Conservation (phyloP, 2,888 invertebrate species). For the Apamea epomidion region DNA sequence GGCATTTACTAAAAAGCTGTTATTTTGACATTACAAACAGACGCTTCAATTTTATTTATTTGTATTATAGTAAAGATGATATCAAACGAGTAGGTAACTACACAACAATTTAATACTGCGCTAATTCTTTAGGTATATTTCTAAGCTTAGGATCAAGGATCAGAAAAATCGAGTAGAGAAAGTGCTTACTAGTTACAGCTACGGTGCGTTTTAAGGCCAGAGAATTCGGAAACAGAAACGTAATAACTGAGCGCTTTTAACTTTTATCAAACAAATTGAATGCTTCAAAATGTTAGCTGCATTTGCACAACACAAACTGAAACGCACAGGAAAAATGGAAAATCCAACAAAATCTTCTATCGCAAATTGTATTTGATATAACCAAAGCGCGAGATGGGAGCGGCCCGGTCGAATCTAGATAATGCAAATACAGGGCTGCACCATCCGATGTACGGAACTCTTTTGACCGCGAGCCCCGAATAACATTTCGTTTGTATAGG, state of each 20-base stretch:
- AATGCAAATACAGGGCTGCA: constrained; percentile 81
- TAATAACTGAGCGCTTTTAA: constrained; percentile 22
- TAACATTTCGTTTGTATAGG: constrained; percentile 74
- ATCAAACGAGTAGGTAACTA: neutral
- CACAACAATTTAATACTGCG: neutral
- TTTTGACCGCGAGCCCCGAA: constrained; percentile 75
- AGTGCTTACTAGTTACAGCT: neutral
- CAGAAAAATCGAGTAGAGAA: neutral
- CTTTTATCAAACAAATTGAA: constrained; percentile 51
- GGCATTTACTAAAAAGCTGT: no score
- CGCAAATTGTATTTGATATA: constrained; percentile 87
- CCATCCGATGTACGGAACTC: constrained; percentile 73
- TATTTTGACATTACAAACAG: no score
- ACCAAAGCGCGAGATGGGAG: constrained; percentile 85
- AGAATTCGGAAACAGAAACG: constrained; percentile 13
- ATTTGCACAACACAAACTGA: constrained; percentile 56
- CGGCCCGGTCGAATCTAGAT: constrained; percentile 84
- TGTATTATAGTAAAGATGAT: neutral
- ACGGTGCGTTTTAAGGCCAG: neutral
- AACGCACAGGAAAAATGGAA: constrained; percentile 62
- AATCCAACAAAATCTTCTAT: constrained; percentile 81
- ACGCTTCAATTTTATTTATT: no score
- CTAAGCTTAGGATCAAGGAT: neutral
- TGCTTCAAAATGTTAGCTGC: constrained; percentile 47
- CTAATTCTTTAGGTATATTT: neutral